Base-by-base conservation (phyloP, 2,113 vertebrate genomes). In the Pelecanus crispus region DNA sequence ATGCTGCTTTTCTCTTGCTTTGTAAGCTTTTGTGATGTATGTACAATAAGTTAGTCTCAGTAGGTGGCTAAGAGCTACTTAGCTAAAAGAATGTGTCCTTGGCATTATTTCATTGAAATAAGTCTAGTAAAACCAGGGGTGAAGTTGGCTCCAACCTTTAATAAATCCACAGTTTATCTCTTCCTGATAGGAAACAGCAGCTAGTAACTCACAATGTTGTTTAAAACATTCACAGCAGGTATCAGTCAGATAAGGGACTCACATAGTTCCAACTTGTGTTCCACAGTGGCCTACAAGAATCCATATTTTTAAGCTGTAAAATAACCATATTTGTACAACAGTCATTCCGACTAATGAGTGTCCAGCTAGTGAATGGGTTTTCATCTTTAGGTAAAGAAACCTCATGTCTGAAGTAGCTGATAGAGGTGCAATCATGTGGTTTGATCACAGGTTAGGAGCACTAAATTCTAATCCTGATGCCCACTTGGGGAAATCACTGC, bases 101-200 rank as follows among this genome's bases (percentile, higher is more conserved):
- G 91, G 71, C 58, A 73, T 81, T 59, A 32, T 63, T 75, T 86
- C 73, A 65, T 47, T 92, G 73, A 91, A 89, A 91, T 53, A 56
- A 67, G n/a, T 70, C 73, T 53, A 83, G 82, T 67, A 66, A 95
- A 92, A 68, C 34, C 47, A 67, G 53, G 28, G 14, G 13, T 75
- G 81, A 91, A 81, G 68, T n/a, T 91, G 72, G 42, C 52, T 94
- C 49, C 89, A 82, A 24, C 62, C 42, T 81, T 66, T 49, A 87
- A 80, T 87, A 89, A 91, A 95, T 80, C 49, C 67, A 42, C 38
- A 29, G 67, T 94, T 96, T 95, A 62, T 97, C 95, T 95, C 84
- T 97, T 96, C 91, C 95, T 97, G 81, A 83, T 77, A 95, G 94
- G 94, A 97, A 97, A 88, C 89, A 92, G 84, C 84, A 94, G 89